Evolutionary conservation across 2,888 invertebrate species (phyloP).

Genomic region (Peribatodes rhomboidaria): DNA sequence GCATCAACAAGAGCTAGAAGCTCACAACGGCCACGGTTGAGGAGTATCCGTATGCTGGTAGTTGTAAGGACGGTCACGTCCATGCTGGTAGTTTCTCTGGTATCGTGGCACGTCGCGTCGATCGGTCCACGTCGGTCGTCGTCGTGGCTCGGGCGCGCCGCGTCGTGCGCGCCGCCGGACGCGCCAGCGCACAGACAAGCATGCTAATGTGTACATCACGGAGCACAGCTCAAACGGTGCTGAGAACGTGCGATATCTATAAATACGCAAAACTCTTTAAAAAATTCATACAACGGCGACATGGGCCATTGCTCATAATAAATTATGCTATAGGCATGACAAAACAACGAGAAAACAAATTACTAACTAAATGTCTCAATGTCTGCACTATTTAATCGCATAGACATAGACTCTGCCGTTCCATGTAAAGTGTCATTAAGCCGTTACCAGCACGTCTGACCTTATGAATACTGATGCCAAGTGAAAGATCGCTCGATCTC

Average conservation of each 20-base stretch:
- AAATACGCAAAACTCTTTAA: no score
- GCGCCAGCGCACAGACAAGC: background rate
- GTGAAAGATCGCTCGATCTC: background rate
- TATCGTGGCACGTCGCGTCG: background rate
- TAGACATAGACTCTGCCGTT: no score
- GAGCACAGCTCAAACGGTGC: background rate
- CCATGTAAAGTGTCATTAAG: no score
- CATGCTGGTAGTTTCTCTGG: conserved; percentile 1
- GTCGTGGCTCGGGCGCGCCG: conserved; percentile 1
- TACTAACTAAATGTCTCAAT: no score
- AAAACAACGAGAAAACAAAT: no score
- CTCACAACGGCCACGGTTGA: background rate
- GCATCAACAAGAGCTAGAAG: background rate
- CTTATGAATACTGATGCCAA: background rate
- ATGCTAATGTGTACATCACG: conserved; percentile 6
- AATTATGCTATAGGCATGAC: no score
- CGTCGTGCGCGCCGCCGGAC: no score
- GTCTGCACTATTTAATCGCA: no score
- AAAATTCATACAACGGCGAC: no score
- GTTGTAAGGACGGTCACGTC: conserved; percentile 1
- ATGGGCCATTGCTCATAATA: no score
- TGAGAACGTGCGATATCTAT: background rate
- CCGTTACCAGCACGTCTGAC: no score
- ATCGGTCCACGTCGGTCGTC: no score
- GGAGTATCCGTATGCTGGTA: background rate